Base-by-base conservation (phyloP, 2,113 vertebrate species). In the Probosciger aterrimus region DNA sequence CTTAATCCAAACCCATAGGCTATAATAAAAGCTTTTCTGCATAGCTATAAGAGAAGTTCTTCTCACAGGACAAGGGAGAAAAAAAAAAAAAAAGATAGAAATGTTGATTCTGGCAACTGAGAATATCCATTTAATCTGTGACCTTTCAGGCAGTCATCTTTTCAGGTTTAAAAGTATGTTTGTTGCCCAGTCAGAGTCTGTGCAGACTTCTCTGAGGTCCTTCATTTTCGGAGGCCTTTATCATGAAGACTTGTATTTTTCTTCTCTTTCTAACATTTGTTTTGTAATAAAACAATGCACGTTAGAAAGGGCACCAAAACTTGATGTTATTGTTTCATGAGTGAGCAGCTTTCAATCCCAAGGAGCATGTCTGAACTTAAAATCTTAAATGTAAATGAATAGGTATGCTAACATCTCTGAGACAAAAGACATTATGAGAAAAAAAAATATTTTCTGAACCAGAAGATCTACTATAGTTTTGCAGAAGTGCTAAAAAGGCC, bases 61-160 rank as follows among this genome's bases (percentile, higher is more conserved):
- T 92, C 75, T 89, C 75, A 65, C 70, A 86, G 81, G 92, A 81
- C 31, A 67, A 68, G 80, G 7, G 7, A 18, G n/a, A n/a, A n/a
- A 12, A 92, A 87, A 75, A 91, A 44, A 93, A 59, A 35, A 92
- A 24, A 65, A 92, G 82, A 86, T 67, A 83, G 10, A 77, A 86
- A 53, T 95, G 82, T 92, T 96, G 91, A 91, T 84, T 93, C 88
- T 96, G 86, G 94, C 88, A 96, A 60, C 24, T 4, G 11, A 62
- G 62, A 57, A 64, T 44, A 62, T 79, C 46, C 37, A 28, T 75
- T 97, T 95, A 90, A 92, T 79, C 68, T 59, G 37, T 75, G 73
- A 92, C 81, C 55, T 96, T 85, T 64, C 70, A 69, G 60, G 33
- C 50, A 88, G 55, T 69, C 53, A 52, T 79, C 65, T 75, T 68